Base-by-base conservation (phyloP, 1,140 invertebrate species). In the Lasioglossum albipes region DNA sequence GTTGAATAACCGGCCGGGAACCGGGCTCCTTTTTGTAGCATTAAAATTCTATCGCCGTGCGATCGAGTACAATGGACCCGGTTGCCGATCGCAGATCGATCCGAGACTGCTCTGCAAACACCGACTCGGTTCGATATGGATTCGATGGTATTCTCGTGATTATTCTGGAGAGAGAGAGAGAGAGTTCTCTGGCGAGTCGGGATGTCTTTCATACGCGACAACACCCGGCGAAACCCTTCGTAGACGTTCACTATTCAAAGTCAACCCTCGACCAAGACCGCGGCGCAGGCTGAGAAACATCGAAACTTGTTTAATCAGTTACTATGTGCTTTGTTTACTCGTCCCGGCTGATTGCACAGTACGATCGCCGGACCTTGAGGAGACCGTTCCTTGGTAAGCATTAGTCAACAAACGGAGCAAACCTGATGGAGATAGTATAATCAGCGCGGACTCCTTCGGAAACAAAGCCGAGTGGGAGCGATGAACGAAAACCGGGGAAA, bases 251-350 rank as follows among this genome's bases (percentile, higher is more conserved):
- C 57, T 2, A 59, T 59, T 59, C 57, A 59, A 59, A 59, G 57
- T 59, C 57, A 59, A 59, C 20, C 57, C n/a, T 7, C 52, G 52
- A 20, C 52, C 52, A 59, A n/a, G 20, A 59, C 57, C 57, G 20
- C 54, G 3, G 45, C 54, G 7, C 57, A 36, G 36, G 5, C 6
- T 9, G 18, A 59, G 57, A 18, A 59, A 59, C 57, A 59, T n/a
- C 57, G 20, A 59, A 59, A 59, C 57, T 59, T 59, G 57, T 59
- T 59, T 22, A 59, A 59, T 59, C 57, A 59, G 20, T 59, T 59
- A 59, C 57, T 20, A 20, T 9, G 18, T 9, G 18, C 57, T 59
- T 59, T n/a, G 57, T 59, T 59, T 59, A 59, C 57, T 7, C 57
- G 20, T 9, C 20, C n/a, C 57, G 57, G 7, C 57, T n/a, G 57